Base-by-base conservation (phyloP, 2,113 vertebrate species). In the Solea senegalensis region DNA sequence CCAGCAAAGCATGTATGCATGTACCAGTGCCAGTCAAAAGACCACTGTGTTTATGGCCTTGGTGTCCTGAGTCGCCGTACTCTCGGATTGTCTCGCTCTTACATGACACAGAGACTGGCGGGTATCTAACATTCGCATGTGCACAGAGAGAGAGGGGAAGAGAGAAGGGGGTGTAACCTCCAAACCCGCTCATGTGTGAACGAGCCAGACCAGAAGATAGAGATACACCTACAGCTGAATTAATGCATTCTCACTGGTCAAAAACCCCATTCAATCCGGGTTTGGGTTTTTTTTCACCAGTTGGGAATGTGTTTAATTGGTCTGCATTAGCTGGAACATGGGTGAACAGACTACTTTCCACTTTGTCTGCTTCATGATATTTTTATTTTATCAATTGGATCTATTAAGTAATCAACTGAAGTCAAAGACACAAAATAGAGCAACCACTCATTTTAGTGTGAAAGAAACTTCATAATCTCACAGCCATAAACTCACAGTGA, bases 21-120 rank as follows among this genome's bases (percentile, higher is more conserved):
- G 69, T 80, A 16, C 66, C 70, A 34, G 59, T 56, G 56, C 57
- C 85, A 83, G 74, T 81, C 52, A 44, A 58, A 81, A 69, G 66
- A 39, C 62, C 58, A 1, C 34, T 55, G 61, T 44, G 50, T 77
- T 83, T 76, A 72, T 63, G 66, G 69, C 53, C 65, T 34, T 27
- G 71, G 66, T 51, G 80, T 62, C 74, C 50, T 15, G 49, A 78
- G 45, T 73, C 44, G 10, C 57, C 1, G 8, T 39, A 63, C 61
- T 63, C 74, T 85, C 58, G 45, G 44, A 82, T 56, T 56, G 72
- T 71, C 69, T 61, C 52, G 50, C 63, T 63, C 46, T 58, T 64
- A 39, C 48, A 16, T 57, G 62, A 53, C 39, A 27, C 49, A 41
- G 11, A 73, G 34, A n/a, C 27, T 12, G 43, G 39, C 11, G 9